Percentiles rank a stretch among this genome's conserved stretches.
These are phyloP conservation scores for Drosophila infuscata DNA, from an alignment of 2,888 invertebrate genomes.

Conservation along the genomic window DNA sequence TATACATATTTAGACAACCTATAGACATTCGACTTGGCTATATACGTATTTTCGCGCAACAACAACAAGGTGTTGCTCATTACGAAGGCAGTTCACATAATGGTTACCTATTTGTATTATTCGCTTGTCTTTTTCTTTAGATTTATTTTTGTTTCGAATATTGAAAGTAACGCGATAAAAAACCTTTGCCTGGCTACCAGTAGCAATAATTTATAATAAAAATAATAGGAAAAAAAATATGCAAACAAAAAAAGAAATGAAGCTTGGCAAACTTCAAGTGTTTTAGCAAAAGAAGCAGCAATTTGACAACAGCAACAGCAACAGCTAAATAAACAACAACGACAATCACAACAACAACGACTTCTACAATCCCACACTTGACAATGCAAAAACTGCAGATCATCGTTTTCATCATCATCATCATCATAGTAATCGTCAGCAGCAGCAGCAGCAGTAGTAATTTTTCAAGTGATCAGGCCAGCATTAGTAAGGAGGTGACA, in stretches of 20 bases:
- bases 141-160: constrained; percentile 70
- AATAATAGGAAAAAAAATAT: constrained; percentile 44
- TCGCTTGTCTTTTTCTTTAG: constrained; percentile 48
- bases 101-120: constrained; percentile 56
- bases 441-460: constrained; percentile 6
- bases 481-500: constrained; percentile 86
- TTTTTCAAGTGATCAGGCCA: constrained; percentile 58
- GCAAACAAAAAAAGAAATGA: constrained; percentile 36
- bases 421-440: constrained; percentile 36
- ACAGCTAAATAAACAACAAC: constrained; percentile 38
- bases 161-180: constrained; percentile 40
- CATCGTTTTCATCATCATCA: constrained; percentile 59
- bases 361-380: constrained; percentile 47
- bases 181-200: constrained; percentile 26
- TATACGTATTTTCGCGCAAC: constrained; percentile 15
- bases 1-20: constrained; percentile 12
- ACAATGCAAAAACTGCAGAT: constrained; percentile 71
- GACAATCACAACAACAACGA: constrained; percentile 12
- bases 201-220: constrained; percentile 68
- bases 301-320: constrained; percentile 40
- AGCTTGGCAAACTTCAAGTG: constrained; percentile 23
- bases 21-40: constrained; percentile 25
- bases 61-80: constrained; percentile 68
- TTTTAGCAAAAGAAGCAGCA: constrained; percentile 23
- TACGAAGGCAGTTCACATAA: constrained; percentile 82